Percentiles rank a stretch among this genome's conserved stretches.
Conservation (phyloP, 2,888 invertebrate species). For the Phortica okadai region DNA sequence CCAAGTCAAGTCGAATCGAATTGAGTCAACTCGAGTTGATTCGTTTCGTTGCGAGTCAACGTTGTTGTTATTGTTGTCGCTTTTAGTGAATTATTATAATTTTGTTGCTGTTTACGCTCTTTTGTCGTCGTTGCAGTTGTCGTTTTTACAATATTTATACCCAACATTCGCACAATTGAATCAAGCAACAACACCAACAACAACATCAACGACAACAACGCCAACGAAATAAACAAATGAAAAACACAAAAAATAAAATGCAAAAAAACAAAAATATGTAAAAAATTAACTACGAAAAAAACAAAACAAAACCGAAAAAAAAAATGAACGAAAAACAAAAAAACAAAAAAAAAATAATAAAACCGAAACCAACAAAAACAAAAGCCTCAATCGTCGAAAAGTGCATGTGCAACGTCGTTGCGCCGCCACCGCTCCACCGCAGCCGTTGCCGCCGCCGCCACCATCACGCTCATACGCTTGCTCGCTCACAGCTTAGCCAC, state of each 20-base stretch:
- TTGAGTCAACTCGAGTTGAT: conserved; percentile 43
- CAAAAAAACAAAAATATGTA: conserved; percentile 36
- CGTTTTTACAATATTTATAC: conserved; percentile 38
- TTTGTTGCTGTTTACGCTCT: conserved; percentile 42
- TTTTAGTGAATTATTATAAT: conserved; percentile 60
- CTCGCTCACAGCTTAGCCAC: neutral
- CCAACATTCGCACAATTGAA: conserved; percentile 63
- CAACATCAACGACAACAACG: neutral
- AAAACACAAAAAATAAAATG: conserved; percentile 33
- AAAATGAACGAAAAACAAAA: conserved; percentile 45
- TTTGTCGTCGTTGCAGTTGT: conserved; percentile 24
- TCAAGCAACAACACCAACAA: conserved; percentile 21
- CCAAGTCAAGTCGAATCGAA: conserved; percentile 52
- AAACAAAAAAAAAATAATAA: conserved; percentile 41
- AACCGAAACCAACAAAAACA: conserved; percentile 42
- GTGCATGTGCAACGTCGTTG: conserved; percentile 71
- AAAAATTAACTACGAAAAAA: conserved; percentile 15
- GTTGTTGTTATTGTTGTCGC: conserved; percentile 16
- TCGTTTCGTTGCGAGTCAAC: neutral
- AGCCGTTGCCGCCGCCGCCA: conserved; percentile 32
- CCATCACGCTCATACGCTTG: conserved; percentile 12
- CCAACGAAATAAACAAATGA: conserved; percentile 32
- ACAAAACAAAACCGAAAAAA: conserved; percentile 37
- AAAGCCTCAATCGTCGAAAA: conserved; percentile 57
- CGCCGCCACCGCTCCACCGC: conserved; percentile 41